phyloP scores from a whole-genome alignment of 2,113 vertebrate genomes.

The Pipa parva region DNA sequence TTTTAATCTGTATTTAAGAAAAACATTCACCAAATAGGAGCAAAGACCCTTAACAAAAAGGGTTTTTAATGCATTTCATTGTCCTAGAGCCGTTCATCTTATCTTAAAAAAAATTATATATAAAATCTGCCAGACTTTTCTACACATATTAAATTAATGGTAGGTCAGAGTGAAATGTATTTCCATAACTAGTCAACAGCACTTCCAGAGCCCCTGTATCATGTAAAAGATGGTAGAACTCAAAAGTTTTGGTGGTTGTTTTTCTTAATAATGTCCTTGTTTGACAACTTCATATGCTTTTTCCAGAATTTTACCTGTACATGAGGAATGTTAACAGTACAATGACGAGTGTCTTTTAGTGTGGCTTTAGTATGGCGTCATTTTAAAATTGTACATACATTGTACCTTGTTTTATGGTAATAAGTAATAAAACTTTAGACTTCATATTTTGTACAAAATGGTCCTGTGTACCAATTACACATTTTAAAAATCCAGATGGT shows the following conservation, averaged over 20 bases:
- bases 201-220: too few species aligned
- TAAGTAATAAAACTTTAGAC: conserved; percentile 95
- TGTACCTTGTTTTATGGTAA: conserved; percentile 96
- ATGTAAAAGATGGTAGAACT: too few species aligned
- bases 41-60: too few species aligned
- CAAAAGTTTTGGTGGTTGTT: conserved; percentile 67
- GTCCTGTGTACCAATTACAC: conserved; percentile 88
- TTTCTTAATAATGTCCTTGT: conserved; percentile 74
- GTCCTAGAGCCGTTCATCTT: too few species aligned
- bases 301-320: conserved; percentile 61
- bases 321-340: conserved; percentile 70
- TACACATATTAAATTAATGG: too few species aligned
- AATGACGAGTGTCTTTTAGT: conserved; percentile 89
- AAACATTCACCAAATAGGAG: conserved; percentile 79
- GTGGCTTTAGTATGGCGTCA: conserved; percentile 81
- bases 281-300: conserved; percentile 62
- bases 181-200: too few species aligned
- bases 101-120: too few species aligned
- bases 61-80: too few species aligned
- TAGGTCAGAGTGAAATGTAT: too few species aligned
- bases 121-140: too few species aligned
- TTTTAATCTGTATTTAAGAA: conserved; percentile 72
- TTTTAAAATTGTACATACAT: conserved; percentile 95
- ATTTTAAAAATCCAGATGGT: conserved; percentile 65
- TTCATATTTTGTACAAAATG: conserved; percentile 98